phyloP scores from a whole-genome alignment of 1,140 invertebrate species.

The Camponotus floridanus region DNA sequence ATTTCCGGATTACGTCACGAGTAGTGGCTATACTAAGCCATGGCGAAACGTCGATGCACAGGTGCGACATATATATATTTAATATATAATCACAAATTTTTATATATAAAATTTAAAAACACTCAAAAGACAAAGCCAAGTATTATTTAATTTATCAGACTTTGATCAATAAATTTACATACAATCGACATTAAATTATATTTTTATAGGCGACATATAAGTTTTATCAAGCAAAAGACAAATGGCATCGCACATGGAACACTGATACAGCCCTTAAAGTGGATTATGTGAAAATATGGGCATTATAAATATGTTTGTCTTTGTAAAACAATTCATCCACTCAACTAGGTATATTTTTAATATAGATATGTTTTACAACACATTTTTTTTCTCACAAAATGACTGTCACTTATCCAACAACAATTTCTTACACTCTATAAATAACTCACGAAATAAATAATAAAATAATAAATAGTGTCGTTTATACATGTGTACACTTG shows the following conservation, averaged over 20 bases:
- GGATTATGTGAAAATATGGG: slow-evolving; percentile 89
- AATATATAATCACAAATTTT: neutral
- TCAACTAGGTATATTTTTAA: slow-evolving; percentile 19
- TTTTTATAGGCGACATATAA: slow-evolving; percentile 84
- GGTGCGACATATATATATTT: slow-evolving; percentile 67
- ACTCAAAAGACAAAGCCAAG: neutral
- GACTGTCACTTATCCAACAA: neutral
- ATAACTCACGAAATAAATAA: slow-evolving; percentile 39
- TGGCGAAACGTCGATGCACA: slow-evolving; percentile 88
- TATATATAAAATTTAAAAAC: neutral
- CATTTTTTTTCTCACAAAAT: neutral
- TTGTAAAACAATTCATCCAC: neutral
- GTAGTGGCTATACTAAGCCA: slow-evolving; percentile 87
- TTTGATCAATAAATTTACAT: neutral
- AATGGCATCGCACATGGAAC: slow-evolving; percentile 89
- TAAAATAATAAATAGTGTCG: neutral
- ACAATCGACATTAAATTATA: slow-evolving; percentile 7
- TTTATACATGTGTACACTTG: neutral
- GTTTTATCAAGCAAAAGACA: slow-evolving; percentile 84
- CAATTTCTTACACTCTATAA: neutral
- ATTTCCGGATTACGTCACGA: slow-evolving; percentile 88
- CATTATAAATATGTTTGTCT: slow-evolving; percentile 82
- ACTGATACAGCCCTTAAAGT: slow-evolving; percentile 87
- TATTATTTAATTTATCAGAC: neutral
- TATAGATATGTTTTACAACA: neutral